Evolutionary conservation across 2,113 vertebrate species (phyloP), one percentile per base, ranked within the genome.

Genomic region (Myiopsitta monachus): DNA sequence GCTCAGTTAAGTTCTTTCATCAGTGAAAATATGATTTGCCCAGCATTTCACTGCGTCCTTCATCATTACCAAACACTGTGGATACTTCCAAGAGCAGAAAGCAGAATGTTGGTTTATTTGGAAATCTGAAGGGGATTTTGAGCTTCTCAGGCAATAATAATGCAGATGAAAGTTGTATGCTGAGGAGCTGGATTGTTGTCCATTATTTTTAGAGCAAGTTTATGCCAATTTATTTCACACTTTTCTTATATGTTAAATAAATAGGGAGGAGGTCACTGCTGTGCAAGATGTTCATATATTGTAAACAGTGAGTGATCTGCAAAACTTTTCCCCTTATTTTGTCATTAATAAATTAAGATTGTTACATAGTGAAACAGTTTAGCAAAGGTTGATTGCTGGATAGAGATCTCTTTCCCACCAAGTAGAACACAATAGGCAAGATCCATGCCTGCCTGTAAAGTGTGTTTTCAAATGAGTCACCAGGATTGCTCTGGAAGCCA

Each of bases 61-160:
- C 23, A 26, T 54, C 24, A 49, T 68, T 64, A 77, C 44, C 6
- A 47, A 47, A 28, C 19, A 33, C 8, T 36, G 36, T 0, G 2
- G 23, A 66, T 36, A 23, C 7, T 61, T 66, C 19, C 10, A 44
- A 69, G 18, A 82, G 9, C 33, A 91, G 55, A 81, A 87, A 39
- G 6, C 9, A 73, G 2, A 59, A 47, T 36, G 74, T 33, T 1
- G 0, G 9, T 67, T 70, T 87, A 24, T 87, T 66, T 89, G 13
- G 6, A 81, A 77, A 49, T 74, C 5, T 39, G 30, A 74, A 33
- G 7, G 4, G 3, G 0, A 0, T 59, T 77, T 77, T 46, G 5
- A 49, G 31, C 5, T 91, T 73, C 86, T 49, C 22, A 15, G 31
- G 6, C 4, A 38, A 52, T 46, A 76, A 79, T 54, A 83, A 46